Base-by-base conservation (phyloP, 2,797 vertebrate species). In the Halcyon chelicuti region DNA sequence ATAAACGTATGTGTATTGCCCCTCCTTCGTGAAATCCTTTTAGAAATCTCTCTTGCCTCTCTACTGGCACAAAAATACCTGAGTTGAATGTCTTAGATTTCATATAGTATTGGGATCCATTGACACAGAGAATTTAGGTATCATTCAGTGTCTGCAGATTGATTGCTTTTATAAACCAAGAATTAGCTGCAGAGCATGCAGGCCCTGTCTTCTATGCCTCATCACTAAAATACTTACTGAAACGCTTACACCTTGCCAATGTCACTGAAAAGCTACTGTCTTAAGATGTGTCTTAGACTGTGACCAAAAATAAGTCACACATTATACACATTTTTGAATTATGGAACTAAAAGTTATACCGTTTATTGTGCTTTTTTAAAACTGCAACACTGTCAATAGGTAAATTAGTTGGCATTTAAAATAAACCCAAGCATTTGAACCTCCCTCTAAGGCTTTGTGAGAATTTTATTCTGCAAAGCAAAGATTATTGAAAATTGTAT, bases 291-390 rank as follows among this genome's bases (percentile, higher is more conserved):
- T 23, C 52, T n/a, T 37, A 70, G 44, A 6, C 40, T 37, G 39
- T 82, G 52, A 65, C 22, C 40, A 55, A 71, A 82, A 44, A 25
- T 9, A 54, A 61, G 14, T 57, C 22, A 18, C 37, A 28, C 14
- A 7, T 65, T 66, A 18, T 35, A 35, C 5, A 26, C 22, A 37
- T 77, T 44, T 67, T 46, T 83, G 3, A 88, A 74, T 80, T 51
- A 60, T 0, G 1, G 31, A 82, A 40, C 18, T 52, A 25, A 73
- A 86, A 78, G 20, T 6, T 11, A 26, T 0, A 29, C 3, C 1
- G 15, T 91, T 88, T 52, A 23, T n/a, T 61, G 2, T n/a, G 9
- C 5, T 66, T 29, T 71, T 88, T 47, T 28, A 54, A 55, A 94
- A 47, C 22, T 57, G 35, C 47, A 67, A 3, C 14, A 77, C 5